Base-by-base conservation (phyloP, 2,888 invertebrate species). In the Trichogramma dendrolimi region DNA sequence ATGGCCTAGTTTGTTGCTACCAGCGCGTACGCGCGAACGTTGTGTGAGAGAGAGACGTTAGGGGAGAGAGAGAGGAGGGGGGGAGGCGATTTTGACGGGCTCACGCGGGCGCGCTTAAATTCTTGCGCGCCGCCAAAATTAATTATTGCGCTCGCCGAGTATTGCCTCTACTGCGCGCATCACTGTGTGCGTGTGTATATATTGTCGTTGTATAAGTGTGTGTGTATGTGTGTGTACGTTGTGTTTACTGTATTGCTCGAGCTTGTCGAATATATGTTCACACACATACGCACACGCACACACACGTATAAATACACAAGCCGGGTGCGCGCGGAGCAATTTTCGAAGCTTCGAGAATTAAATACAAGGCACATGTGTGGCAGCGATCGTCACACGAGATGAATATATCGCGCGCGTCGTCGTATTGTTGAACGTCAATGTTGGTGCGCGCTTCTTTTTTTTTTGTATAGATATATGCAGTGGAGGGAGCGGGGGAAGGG, bases 81-180 rank as follows among this genome's bases (percentile, higher is more conserved):
- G 27, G 27, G 27, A 27, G 27, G 27, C 27, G 27, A 27, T 27
- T 27, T 27, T 27, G 27, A 27, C 27, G 27, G 27, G 27, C 27
- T 27, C 27, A n/a, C 10, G 41, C 10, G n/a, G 38, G 52, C 38
- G 39, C 65, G 66, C 63, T 63, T 66, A 64, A 66, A 66, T 64
- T 64, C 60, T 46, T 46, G 46, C n/a, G 46, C 46, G 46, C n/a
- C n/a, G 53, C 63, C 62, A 43, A 63, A 63, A 66, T 66, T 66
- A 63, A 66, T 66, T 66, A 66, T 66, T 58, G 57, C 8, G n/a
- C 8, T 10, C 46, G 46, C 46, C 27, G 27, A 27, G 27, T 27
- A 27, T 27, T 27, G 27, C 27, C 27, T 27, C 27, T 27, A 3
- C 27, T 27, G 27, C 3, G 27, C 27, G 27, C 27, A 27, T 27